Percentiles rank a stretch among this genome's conserved stretches.
These are phyloP conservation scores for Caenorhabditis inopinata DNA, from an alignment of 1,140 invertebrate genomes.

Conservation along the genomic window DNA sequence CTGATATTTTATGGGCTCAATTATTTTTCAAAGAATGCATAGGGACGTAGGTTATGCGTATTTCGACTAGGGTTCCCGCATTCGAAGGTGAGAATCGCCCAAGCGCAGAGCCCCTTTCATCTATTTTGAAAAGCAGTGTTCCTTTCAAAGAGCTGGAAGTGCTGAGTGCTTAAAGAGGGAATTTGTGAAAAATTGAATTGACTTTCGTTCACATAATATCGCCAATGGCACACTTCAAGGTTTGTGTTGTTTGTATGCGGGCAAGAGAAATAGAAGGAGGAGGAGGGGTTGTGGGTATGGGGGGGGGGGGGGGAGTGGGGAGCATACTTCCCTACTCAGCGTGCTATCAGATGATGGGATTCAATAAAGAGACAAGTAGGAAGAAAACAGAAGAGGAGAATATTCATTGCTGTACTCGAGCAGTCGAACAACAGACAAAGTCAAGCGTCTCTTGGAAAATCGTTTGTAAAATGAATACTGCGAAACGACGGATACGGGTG, in stretches of 20 bases:
- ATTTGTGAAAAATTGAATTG: constrained; percentile 15
- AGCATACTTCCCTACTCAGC: background rate
- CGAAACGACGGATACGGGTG: too few relatives aligned
- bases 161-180: background rate
- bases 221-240: background rate
- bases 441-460: too few relatives aligned
- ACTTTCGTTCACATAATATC: background rate
- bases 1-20: constrained; percentile 21
- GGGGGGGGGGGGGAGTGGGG: background rate
- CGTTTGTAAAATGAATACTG: too few relatives aligned
- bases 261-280: background rate
- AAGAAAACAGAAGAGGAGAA: background rate
- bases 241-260: background rate
- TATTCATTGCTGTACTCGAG: background rate
- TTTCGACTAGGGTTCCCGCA: background rate
- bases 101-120: background rate
- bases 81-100: background rate
- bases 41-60: background rate
- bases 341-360: constrained; percentile 19
- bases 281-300: background rate
- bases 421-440: too few relatives aligned
- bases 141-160: background rate
- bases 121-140: background rate
- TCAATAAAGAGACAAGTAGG: constrained; percentile 6
- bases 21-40: constrained; percentile 1